Evolutionary conservation across 2,888 invertebrate species (phyloP).

Genomic region (Asteroscopus sphinx): DNA sequence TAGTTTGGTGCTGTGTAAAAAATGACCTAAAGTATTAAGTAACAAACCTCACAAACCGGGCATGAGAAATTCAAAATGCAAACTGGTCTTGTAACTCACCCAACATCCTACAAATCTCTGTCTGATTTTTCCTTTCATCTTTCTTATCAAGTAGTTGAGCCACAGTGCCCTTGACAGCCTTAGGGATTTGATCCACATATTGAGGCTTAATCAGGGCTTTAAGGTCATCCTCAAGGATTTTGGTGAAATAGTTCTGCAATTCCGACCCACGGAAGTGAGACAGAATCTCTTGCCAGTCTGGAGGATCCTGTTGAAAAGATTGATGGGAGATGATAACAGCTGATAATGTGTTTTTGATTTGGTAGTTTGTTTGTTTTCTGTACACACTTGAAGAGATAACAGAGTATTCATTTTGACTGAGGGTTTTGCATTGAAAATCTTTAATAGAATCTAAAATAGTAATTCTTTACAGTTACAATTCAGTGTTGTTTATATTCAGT

Average conservation of each 20-base stretch:
- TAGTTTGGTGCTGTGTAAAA: no score
- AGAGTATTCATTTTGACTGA: slow-evolving; percentile 1
- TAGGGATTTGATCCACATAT: slow-evolving; percentile 99
- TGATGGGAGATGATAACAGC: background rate
- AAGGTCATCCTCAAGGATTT: slow-evolving; percentile 99
- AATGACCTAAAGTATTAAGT: no score
- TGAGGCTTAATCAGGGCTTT: slow-evolving; percentile 99
- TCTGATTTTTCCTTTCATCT: slow-evolving; percentile 96
- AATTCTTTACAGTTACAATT: no score
- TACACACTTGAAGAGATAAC: background rate
- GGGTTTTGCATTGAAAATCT: background rate
- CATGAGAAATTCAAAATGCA: no score
- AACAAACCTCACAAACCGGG: no score
- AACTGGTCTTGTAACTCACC: slow-evolving; percentile 91
- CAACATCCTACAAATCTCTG: slow-evolving; percentile 95
- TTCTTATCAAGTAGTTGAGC: slow-evolving; percentile 97
- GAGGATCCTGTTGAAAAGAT: slow-evolving; percentile 93
- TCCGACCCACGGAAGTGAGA: slow-evolving; percentile 99
- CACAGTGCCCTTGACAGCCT: slow-evolving; percentile 98
- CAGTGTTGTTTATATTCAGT: no score
- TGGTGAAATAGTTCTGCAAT: slow-evolving; percentile 99
- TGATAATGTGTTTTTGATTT: background rate
- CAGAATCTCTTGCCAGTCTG: slow-evolving; percentile 99
- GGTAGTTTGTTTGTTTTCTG: background rate
- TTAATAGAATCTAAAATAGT: no score